These are phyloP conservation scores for Brachyistius frenatus DNA, from an alignment of 2,113 vertebrate genomes.

Conservation along the genomic window DNA sequence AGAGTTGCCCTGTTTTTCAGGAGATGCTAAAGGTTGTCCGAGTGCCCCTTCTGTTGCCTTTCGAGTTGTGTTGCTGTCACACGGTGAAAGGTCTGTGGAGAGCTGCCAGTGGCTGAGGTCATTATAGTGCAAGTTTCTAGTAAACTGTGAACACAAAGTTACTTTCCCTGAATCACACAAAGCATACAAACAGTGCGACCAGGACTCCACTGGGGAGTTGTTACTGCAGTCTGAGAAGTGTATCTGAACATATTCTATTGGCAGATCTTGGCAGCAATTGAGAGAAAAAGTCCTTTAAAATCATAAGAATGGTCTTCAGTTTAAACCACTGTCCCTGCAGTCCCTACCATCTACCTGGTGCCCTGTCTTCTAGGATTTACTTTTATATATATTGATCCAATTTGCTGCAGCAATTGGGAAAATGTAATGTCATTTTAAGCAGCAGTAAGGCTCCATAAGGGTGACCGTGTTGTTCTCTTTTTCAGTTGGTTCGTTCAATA, in stretches of 20 bases:
- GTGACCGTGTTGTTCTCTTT: too few species aligned
- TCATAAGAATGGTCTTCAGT: too few species aligned
- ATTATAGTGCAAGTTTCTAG: conserved; percentile 53
- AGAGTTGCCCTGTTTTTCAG: conserved; percentile 52
- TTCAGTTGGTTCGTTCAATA: too few species aligned
- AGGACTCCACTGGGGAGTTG: background rate
- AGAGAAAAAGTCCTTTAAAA: background rate
- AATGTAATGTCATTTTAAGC: too few species aligned
- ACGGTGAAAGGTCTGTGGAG: conserved; percentile 51
- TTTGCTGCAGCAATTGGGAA: too few species aligned
- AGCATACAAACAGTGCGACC: conserved; percentile 24
- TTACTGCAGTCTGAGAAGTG: background rate
- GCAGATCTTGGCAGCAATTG: background rate
- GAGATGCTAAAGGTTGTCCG: conserved; percentile 59
- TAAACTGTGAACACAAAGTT: conserved; percentile 54
- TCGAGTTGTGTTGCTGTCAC: conserved; percentile 60
- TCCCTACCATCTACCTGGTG: background rate
- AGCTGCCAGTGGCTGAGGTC: conserved; percentile 66
- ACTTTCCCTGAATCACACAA: conserved; percentile 54
- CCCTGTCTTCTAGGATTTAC: too few species aligned
- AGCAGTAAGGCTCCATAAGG: too few species aligned
- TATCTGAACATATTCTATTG: background rate
- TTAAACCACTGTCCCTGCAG: background rate
- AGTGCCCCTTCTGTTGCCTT: conserved; percentile 56
- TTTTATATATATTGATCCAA: too few species aligned